Percentiles rank a stretch among this genome's conserved stretches.
These are phyloP conservation scores for Trematomus loennbergii DNA, from an alignment of 2,113 vertebrate species.

Conservation along the genomic window DNA sequence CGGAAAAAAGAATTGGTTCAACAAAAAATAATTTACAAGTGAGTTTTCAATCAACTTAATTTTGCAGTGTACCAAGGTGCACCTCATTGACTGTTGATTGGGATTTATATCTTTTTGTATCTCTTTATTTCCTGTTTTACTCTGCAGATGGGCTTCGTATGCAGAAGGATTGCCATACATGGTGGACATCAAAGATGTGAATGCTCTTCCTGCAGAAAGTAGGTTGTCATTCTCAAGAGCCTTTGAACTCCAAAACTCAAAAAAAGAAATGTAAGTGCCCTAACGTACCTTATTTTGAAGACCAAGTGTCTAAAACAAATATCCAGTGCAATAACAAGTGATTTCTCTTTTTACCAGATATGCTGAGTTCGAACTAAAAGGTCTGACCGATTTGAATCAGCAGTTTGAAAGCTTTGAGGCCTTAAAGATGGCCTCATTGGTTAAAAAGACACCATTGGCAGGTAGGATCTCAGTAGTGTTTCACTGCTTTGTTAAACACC, in stretches of 20 bases:
- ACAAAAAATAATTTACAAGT: slow-evolving; percentile 53
- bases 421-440: slow-evolving; percentile 50
- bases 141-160: slow-evolving; percentile 29
- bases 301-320: neutral
- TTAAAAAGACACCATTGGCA: slow-evolving; percentile 6
- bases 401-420: slow-evolving; percentile 46
- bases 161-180: slow-evolving; percentile 5
- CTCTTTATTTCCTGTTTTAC: neutral
- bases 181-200: neutral
- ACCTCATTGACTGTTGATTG: neutral
- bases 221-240: slow-evolving; percentile 19
- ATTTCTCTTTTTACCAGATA: neutral
- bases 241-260: neutral
- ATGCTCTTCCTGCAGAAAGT: slow-evolving; percentile 20
- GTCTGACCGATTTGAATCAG: slow-evolving; percentile 5
- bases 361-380: slow-evolving; percentile 34
- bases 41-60: neutral
- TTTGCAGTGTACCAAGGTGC: neutral
- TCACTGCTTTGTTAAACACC: neutral
- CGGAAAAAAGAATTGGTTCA: slow-evolving; percentile 44
- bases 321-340: neutral
- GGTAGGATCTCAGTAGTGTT: slow-evolving; percentile 8
- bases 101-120: neutral
- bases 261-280: neutral
- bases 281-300: neutral